Conservation (phyloP, 2,113 vertebrate species). For the Hippocampus zosterae region DNA sequence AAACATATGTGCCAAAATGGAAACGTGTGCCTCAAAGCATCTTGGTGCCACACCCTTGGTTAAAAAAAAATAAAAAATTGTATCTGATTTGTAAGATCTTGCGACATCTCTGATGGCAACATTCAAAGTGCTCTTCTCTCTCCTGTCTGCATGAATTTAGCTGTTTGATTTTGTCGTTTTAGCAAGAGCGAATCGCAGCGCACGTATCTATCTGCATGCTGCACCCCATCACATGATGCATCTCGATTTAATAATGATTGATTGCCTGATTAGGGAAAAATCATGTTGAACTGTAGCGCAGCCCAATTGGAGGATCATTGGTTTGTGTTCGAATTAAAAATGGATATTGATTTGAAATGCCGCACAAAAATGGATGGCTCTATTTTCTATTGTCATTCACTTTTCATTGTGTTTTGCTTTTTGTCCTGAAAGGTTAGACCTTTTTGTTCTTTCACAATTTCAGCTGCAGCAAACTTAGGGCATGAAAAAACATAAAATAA, state of each 20-base stretch:
- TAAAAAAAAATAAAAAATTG: constrained; percentile 42
- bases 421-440: not conserved
- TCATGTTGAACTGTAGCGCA: constrained; percentile 55
- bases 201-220: constrained; percentile 55
- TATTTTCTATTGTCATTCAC: not conserved
- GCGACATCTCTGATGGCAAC: constrained; percentile 32
- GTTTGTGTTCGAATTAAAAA: constrained; percentile 42
- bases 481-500: no score
- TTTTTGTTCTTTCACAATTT: not conserved
- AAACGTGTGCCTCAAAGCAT: constrained; percentile 32
- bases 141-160: constrained; percentile 57
- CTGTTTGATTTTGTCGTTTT: constrained; percentile 31
- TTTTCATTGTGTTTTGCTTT: not conserved
- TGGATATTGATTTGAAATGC: constrained; percentile 51
- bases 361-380: not conserved
- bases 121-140: constrained; percentile 44
- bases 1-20: constrained; percentile 30
- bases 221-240: constrained; percentile 13
- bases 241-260: constrained; percentile 60
- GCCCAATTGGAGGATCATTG: constrained; percentile 48
- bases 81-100: constrained; percentile 35
- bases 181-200: constrained; percentile 21
- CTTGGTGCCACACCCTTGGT: constrained; percentile 43
- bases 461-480: not conserved
- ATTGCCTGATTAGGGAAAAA: constrained; percentile 61